Percentiles rank a stretch among this genome's conserved stretches.
Conservation (phyloP, 2,113 vertebrate species). For the Petromus typicus region DNA sequence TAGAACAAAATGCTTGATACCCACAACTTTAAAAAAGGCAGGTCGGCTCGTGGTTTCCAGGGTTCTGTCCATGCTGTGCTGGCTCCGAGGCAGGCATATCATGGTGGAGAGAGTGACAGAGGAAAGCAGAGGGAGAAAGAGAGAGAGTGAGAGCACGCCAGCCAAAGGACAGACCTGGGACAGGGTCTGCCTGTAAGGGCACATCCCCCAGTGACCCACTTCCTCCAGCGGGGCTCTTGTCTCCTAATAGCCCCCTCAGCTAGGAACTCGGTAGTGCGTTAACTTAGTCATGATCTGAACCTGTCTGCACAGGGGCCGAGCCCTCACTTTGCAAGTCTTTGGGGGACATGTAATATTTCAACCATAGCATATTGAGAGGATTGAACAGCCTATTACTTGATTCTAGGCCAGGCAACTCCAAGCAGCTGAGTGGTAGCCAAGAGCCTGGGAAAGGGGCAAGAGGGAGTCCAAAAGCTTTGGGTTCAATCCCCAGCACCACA, state of each 20-base stretch:
- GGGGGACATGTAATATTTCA: neutral
- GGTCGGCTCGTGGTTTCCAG: neutral
- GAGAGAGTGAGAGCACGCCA: neutral
- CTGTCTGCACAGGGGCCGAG: neutral
- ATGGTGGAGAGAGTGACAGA: neutral
- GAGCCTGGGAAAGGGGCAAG: fast-evolving
- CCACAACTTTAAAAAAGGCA: neutral
- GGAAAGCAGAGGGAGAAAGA: neutral
- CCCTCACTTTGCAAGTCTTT: neutral
- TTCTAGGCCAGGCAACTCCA: neutral
- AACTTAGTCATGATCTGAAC: neutral
- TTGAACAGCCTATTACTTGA: neutral
- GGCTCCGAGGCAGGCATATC: neutral
- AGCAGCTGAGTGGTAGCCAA: neutral
- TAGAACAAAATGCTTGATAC: neutral
- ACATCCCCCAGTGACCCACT: neutral
- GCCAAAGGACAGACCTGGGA: neutral
- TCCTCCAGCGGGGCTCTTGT: too few species aligned
- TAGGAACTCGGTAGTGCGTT: neutral
- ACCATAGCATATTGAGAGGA: neutral
- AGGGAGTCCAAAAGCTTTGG: too few species aligned
- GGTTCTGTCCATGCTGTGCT: neutral
- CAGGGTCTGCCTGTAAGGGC: neutral
- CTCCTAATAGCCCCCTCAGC: neutral
- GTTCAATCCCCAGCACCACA: too few species aligned